Percentiles rank a stretch among this genome's conserved stretches.
Evolutionary conservation across 2,888 invertebrate species (phyloP).

Genomic region (Cheilosia vulpina): DNA sequence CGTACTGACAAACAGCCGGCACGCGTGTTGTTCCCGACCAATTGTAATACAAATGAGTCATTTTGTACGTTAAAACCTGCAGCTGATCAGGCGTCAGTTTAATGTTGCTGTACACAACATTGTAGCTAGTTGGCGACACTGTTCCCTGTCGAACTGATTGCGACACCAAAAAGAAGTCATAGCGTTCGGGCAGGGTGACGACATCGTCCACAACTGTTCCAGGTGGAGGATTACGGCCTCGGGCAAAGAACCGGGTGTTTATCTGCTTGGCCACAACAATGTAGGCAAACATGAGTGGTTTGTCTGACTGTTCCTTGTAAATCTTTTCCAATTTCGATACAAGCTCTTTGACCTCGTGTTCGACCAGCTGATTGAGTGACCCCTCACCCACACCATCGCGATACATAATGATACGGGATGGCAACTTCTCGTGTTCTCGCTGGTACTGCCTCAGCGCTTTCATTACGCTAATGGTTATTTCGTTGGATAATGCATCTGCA

Average conservation of each 20-base stretch:
- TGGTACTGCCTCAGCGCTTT: conserved; percentile 81
- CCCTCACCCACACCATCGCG: conserved; percentile 98
- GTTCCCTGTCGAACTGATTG: conserved; percentile 95
- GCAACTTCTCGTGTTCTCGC: conserved; percentile 84
- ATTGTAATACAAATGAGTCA: conserved; percentile 96
- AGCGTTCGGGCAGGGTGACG: conserved; percentile 91
- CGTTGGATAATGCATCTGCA: conserved; percentile 90
- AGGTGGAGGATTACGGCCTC: conserved; percentile 88
- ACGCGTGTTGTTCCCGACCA: conserved; percentile 94
- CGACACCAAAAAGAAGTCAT: conserved; percentile 95
- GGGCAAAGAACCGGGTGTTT: conserved; percentile 89
- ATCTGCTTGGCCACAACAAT: conserved; percentile 95
- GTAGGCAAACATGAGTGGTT: conserved; percentile 87
- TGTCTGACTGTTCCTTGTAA: conserved; percentile 84
- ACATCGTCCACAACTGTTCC: conserved; percentile 95
- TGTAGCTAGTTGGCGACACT: conserved; percentile 95
- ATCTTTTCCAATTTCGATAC: conserved; percentile 85
- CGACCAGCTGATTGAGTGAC: conserved; percentile 90
- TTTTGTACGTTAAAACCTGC: conserved; percentile 93
- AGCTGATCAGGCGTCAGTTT: conserved; percentile 89
- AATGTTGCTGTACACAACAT: conserved; percentile 90
- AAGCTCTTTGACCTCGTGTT: conserved; percentile 89
- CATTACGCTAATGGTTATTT: conserved; percentile 87
- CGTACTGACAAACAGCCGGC: conserved; percentile 97
- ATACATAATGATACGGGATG: conserved; percentile 91